A percentile compares a stretch with the other conserved stretches of the same genome.
phyloP scores from a whole-genome alignment of 2,888 invertebrate species.

The Mythimna loreyi region DNA sequence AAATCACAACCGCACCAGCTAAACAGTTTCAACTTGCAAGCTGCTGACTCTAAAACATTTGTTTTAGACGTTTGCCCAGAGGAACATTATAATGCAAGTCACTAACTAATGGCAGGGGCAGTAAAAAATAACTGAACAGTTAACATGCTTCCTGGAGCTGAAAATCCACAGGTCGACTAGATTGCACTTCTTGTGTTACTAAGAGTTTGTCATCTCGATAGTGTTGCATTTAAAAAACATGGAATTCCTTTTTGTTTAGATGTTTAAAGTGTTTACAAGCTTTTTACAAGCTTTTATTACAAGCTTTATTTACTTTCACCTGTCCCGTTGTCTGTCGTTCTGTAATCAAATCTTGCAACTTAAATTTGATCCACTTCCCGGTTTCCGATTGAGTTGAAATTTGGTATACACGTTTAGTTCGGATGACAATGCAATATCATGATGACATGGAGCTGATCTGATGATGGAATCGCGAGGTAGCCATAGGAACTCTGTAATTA shows the following conservation, averaged over 20 bases:
- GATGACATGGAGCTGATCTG: no score
- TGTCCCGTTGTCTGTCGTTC: no score
- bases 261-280: no score
- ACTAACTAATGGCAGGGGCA: conserved; percentile 55
- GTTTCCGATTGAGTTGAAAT: no score
- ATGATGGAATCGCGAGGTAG: no score
- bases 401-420: no score
- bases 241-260: background rate
- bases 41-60: conserved; percentile 12
- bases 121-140: conserved; percentile 64
- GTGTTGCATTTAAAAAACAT: background rate
- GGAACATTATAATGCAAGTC: conserved; percentile 54
- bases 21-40: background rate
- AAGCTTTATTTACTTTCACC: no score
- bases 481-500: no score
- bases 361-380: no score
- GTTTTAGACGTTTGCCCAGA: conserved; percentile 22
- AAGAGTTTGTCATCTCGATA: conserved; percentile 23
- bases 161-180: conserved; percentile 62
- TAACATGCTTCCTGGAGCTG: conserved; percentile 61
- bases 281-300: no score
- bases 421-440: no score
- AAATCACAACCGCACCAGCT: background rate
- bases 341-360: no score
- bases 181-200: conserved; percentile 49